Conservation (phyloP, 2,888 invertebrate genomes). For the Saturnia japonica region DNA sequence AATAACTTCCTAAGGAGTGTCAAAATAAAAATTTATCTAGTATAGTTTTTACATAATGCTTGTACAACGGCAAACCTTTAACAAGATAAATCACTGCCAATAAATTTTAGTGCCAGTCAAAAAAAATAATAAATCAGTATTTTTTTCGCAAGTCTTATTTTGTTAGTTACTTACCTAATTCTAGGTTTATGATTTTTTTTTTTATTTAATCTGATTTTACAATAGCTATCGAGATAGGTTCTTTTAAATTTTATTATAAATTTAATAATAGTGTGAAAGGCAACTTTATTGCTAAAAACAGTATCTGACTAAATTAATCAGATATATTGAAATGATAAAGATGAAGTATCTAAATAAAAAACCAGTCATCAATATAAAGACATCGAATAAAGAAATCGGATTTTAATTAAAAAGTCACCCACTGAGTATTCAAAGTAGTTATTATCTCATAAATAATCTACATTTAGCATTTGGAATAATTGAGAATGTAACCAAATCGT, state of each 20-base stretch:
- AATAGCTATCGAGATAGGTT: not conserved
- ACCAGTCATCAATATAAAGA: not conserved
- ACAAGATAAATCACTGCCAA: no score
- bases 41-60: no score
- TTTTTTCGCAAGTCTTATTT: no score
- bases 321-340: not conserved
- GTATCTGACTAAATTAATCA: not conserved
- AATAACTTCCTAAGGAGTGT: no score
- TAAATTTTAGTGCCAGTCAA: no score
- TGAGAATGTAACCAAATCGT: not conserved
- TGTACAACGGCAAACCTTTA: no score
- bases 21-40: no score
- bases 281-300: not conserved
- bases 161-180: no score
- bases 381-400: not conserved
- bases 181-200: not conserved
- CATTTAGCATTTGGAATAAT: constrained; percentile 13
- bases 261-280: not conserved
- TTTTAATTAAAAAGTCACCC: not conserved
- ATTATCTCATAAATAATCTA: constrained; percentile 3
- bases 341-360: not conserved
- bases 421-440: not conserved
- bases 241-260: not conserved
- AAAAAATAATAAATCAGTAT: no score
- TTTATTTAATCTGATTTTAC: not conserved